phyloP scores from a whole-genome alignment of 1,140 invertebrate genomes.

The Eurosta solidaginis region DNA sequence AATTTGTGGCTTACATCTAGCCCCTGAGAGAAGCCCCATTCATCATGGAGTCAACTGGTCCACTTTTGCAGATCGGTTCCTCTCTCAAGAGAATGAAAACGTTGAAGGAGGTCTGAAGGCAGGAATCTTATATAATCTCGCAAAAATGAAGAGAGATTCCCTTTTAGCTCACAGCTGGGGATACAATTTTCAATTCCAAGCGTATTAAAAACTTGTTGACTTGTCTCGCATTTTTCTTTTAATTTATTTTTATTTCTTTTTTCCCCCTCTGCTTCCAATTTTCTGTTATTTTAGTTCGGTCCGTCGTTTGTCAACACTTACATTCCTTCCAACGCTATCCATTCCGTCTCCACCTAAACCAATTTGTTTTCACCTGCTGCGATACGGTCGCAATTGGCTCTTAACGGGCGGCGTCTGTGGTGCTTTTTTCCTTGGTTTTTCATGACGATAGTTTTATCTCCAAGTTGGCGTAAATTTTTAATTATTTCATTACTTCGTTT shows the following conservation, averaged over 20 bases:
- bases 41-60: too few species aligned
- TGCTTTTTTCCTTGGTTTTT: not conserved
- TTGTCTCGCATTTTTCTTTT: not conserved
- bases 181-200: too few species aligned
- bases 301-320: not conserved
- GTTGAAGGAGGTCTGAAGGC: too few species aligned
- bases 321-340: not conserved
- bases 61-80: too few species aligned
- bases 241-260: not conserved
- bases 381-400: not conserved
- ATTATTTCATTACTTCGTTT: conserved; percentile 21
- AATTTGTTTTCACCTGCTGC: conserved; percentile 19
- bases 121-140: too few species aligned
- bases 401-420: not conserved
- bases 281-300: not conserved
- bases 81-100: too few species aligned
- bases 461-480: conserved; percentile 30
- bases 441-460: not conserved
- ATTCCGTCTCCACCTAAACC: not conserved
- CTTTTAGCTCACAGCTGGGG: too few species aligned
- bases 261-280: too few species aligned
- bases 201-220: too few species aligned
- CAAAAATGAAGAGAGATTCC: too few species aligned
- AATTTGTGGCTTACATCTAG: too few species aligned
- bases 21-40: too few species aligned